Evolutionary conservation across 2,888 invertebrate genomes (phyloP).

Genomic region (Abrostola tripartita): DNA sequence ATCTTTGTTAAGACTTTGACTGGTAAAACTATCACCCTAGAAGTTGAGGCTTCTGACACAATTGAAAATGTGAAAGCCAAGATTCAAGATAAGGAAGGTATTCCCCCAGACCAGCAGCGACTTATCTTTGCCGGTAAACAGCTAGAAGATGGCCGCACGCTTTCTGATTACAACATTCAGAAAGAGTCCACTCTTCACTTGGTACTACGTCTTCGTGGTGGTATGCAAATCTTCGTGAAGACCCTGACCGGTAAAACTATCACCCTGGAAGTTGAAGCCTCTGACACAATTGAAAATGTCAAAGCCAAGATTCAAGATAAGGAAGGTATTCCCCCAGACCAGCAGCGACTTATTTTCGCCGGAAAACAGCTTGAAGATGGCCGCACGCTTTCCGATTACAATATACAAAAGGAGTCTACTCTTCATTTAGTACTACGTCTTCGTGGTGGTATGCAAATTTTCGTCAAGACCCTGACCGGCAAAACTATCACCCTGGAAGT

Average conservation of each 20-base stretch:
- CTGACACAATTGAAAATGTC: conserved; percentile 50
- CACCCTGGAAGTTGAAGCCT: conserved; percentile 42
- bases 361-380: conserved; percentile 51
- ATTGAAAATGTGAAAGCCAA: conserved; percentile 51
- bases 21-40: conserved; percentile 45
- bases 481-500: conserved; percentile 63
- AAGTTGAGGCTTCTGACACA: conserved; percentile 48
- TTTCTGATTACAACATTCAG: conserved; percentile 47
- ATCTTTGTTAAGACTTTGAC: no score
- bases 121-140: conserved; percentile 55
- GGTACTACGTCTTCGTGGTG: conserved; percentile 42
- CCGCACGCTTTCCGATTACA: conserved; percentile 39
- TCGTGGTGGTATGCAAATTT: conserved; percentile 64
- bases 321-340: conserved; percentile 49
- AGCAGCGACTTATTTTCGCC: conserved; percentile 46
- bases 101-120: conserved; percentile 58
- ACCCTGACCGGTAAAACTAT: conserved; percentile 48
- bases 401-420: conserved; percentile 57
- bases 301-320: conserved; percentile 52
- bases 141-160: conserved; percentile 44
- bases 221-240: conserved; percentile 52
- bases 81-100: conserved; percentile 59
- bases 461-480: conserved; percentile 61
- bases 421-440: conserved; percentile 58
- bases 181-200: conserved; percentile 47